A percentile compares a stretch with the other conserved stretches of the same genome.
Evolutionary conservation across 1,140 invertebrate genomes (phyloP).

Genomic region (Drosophila nigromelanica): DNA sequence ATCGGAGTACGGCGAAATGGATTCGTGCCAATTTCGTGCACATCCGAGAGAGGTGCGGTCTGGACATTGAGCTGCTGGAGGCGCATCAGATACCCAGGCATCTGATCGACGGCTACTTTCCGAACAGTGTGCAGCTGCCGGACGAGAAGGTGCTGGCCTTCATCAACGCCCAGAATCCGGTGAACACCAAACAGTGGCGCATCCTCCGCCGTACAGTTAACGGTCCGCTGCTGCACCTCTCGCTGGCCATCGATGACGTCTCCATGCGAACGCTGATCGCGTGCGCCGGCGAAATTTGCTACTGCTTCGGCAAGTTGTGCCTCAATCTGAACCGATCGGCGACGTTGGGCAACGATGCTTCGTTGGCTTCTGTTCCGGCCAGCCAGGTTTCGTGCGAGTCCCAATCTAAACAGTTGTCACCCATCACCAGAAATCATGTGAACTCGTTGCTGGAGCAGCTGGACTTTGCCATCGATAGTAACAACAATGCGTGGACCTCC

Average conservation of each 20-base stretch:
- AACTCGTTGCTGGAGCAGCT: no score
- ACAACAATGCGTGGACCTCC: no score
- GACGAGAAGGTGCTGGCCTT: neutral
- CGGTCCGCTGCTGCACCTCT: neutral
- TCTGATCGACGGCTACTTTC: slow-evolving; percentile 1
- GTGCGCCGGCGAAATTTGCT: neutral
- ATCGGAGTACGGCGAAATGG: neutral
- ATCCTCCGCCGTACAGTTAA: neutral
- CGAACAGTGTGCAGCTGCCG: neutral
- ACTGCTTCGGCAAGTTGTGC: slow-evolving; percentile 1
- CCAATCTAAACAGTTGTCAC: no score
- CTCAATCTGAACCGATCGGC: neutral
- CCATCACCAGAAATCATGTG: no score
- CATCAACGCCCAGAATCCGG: slow-evolving; percentile 1
- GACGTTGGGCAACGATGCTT: no score
- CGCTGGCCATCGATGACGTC: neutral
- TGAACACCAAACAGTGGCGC: neutral
- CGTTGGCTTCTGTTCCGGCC: no score
- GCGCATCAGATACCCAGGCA: neutral
- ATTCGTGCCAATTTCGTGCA: neutral
- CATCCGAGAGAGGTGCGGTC: neutral
- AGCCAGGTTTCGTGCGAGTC: no score
- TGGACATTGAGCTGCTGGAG: slow-evolving; percentile 7
- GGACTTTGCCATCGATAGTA: no score
- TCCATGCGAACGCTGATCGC: neutral